These are phyloP conservation scores for Sphyrna mokarran DNA, from an alignment of 2,113 vertebrate genomes.

Conservation along the genomic window DNA sequence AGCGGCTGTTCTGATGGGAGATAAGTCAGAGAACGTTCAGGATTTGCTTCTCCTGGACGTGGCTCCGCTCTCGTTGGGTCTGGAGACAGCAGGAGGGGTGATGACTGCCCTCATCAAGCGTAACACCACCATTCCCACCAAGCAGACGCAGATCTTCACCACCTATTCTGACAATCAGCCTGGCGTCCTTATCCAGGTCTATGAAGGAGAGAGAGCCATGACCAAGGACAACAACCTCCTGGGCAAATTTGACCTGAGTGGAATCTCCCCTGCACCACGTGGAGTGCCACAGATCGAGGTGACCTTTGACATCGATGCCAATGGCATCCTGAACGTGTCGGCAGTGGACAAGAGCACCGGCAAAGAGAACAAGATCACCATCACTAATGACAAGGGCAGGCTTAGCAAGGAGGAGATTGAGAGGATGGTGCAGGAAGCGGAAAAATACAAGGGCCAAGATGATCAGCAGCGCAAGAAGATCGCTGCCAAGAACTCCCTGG, in stretches of 20 bases:
- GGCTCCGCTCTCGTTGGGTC: constrained; percentile 66
- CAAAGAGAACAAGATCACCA: constrained; percentile 39
- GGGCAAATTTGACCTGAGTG: constrained; percentile 68
- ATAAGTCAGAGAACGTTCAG: constrained; percentile 70
- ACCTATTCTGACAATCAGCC: constrained; percentile 72
- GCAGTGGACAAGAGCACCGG: constrained; percentile 68
- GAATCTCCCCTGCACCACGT: constrained; percentile 65
- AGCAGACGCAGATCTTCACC: constrained; percentile 73
- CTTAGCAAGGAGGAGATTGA: constrained; percentile 44
- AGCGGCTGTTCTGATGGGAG: constrained; percentile 69
- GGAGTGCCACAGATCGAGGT: constrained; percentile 68
- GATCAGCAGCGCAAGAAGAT: constrained; percentile 23
- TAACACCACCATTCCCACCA: constrained; percentile 72
- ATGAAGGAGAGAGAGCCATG: constrained; percentile 68
- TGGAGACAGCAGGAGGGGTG: constrained; percentile 69
- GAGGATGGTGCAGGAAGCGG: constrained; percentile 42
- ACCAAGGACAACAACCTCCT: constrained; percentile 73
- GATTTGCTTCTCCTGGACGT: constrained; percentile 71
- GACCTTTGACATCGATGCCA: not conserved
- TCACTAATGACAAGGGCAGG: constrained; percentile 41
- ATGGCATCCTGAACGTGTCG: constrained; percentile 62
- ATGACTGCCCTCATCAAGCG: constrained; percentile 72
- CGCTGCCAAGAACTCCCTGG: constrained; percentile 41
- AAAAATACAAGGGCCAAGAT: constrained; percentile 36
- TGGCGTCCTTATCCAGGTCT: constrained; percentile 68